Conservation (phyloP, 2,797 vertebrate genomes). For the Hephaestus fuliginosus region DNA sequence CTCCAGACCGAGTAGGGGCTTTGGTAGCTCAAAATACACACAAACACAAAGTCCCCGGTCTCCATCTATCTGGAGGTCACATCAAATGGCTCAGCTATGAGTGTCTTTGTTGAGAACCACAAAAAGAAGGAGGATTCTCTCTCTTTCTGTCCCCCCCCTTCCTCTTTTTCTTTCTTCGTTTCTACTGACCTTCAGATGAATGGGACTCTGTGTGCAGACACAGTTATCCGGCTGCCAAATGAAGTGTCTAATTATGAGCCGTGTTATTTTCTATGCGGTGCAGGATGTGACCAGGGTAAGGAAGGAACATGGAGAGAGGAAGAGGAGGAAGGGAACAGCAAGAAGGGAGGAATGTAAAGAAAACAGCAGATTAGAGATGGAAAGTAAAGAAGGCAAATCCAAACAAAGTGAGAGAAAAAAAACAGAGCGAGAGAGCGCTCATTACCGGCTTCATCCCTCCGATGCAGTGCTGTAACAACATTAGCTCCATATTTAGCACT, state of each 20-base stretch:
- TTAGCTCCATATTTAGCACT: conserved; percentile 14
- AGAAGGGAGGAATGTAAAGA: conserved; percentile 20
- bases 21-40: conserved; percentile 53
- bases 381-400: background rate
- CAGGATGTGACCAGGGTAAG: conserved; percentile 56
- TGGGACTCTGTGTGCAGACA: conserved; percentile 60
- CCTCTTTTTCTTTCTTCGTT: conserved; percentile 1
- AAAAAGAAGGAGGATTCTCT: conserved; percentile 38
- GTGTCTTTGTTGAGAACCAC: conserved; percentile 53
- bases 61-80: conserved; percentile 65
- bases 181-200: conserved; percentile 71
- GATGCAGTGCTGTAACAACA: conserved; percentile 31
- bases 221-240: conserved; percentile 69
- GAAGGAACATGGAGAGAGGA: conserved; percentile 26
- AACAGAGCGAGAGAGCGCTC: conserved; percentile 26
- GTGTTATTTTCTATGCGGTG: conserved; percentile 67
- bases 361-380: conserved; percentile 21
- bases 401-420: conserved; percentile 17
- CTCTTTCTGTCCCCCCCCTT: background rate
- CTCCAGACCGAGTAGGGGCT: conserved; percentile 56
- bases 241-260: conserved; percentile 77
- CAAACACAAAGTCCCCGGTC: conserved; percentile 47
- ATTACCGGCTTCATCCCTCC: conserved; percentile 39
- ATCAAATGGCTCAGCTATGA: conserved; percentile 34
- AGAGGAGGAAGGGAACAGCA: background rate